phyloP scores from a whole-genome alignment of 2,113 vertebrate species.

The Procavia capensis region DNA sequence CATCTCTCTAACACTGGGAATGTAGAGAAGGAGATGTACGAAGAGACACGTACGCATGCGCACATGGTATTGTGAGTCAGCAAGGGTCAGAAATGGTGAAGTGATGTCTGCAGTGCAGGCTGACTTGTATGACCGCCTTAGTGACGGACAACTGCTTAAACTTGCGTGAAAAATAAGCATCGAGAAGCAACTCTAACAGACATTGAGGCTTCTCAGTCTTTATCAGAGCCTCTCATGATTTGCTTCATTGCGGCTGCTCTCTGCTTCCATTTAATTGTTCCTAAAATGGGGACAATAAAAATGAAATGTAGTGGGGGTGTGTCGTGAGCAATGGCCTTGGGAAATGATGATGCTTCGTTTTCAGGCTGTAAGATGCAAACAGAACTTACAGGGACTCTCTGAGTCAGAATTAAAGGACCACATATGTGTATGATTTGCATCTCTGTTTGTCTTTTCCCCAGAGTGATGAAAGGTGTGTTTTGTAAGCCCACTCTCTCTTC shows the following conservation, averaged over 20 bases:
- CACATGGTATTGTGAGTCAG: neutral
- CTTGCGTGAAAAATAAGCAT: constrained; percentile 68
- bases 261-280: constrained; percentile 75
- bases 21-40: neutral
- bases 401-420: constrained; percentile 32
- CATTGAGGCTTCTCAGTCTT: constrained; percentile 58
- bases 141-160: constrained; percentile 43
- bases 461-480: neutral
- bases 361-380: constrained; percentile 68
- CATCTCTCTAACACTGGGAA: neutral
- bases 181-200: constrained; percentile 19
- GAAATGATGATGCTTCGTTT: constrained; percentile 80
- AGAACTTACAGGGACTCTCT: constrained; percentile 67
- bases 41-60: neutral
- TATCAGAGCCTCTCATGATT: constrained; percentile 75
- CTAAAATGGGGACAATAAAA: constrained; percentile 82
- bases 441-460: neutral
- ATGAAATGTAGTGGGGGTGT: constrained; percentile 74
- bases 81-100: neutral
- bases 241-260: constrained; percentile 78
- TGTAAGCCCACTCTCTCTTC: neutral
- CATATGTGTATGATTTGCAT: neutral
- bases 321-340: constrained; percentile 76
- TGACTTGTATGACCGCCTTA: neutral
- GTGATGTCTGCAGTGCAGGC: neutral